A percentile compares a stretch with the other conserved stretches of the same genome.
phyloP scores from a whole-genome alignment of 2,113 vertebrate genomes.

The Leuciscus idus region DNA sequence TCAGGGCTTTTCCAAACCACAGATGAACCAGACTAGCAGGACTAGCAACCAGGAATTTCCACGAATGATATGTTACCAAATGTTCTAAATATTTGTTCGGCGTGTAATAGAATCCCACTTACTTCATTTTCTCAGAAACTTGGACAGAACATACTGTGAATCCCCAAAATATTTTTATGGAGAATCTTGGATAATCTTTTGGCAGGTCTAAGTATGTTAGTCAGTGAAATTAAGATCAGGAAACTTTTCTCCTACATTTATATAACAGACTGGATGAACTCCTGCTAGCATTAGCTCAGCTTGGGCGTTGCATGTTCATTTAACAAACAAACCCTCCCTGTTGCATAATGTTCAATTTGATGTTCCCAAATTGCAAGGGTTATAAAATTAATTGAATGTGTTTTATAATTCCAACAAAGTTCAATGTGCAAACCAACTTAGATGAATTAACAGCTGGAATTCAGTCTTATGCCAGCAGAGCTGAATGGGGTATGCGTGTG shows the following conservation, averaged over 20 bases:
- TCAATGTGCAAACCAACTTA: background rate
- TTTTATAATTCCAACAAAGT: background rate
- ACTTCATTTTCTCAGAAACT: background rate
- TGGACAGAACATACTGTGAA: conserved; percentile 13
- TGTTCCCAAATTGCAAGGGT: background rate
- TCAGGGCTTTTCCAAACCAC: conserved; percentile 34
- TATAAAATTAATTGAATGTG: background rate
- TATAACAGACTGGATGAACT: background rate
- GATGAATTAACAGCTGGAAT: conserved; percentile 18
- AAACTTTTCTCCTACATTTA: background rate
- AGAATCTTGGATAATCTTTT: conserved; percentile 28
- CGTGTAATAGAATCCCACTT: background rate
- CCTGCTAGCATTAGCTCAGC: background rate
- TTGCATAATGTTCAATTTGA: background rate
- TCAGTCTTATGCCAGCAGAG: background rate
- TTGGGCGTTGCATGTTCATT: background rate
- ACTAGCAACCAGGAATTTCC: conserved; percentile 24
- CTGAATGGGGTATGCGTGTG: conserved; percentile 10
- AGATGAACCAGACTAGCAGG: conserved; percentile 14
- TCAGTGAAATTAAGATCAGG: background rate
- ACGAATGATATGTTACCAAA: background rate
- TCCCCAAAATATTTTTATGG: conserved; percentile 18
- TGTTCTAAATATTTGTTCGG: background rate
- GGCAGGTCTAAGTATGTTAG: conserved; percentile 8
- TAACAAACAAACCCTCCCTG: conserved; percentile 30